Base-by-base conservation (phyloP, 2,797 vertebrate genomes). In the Crocodylus rhombifer region DNA sequence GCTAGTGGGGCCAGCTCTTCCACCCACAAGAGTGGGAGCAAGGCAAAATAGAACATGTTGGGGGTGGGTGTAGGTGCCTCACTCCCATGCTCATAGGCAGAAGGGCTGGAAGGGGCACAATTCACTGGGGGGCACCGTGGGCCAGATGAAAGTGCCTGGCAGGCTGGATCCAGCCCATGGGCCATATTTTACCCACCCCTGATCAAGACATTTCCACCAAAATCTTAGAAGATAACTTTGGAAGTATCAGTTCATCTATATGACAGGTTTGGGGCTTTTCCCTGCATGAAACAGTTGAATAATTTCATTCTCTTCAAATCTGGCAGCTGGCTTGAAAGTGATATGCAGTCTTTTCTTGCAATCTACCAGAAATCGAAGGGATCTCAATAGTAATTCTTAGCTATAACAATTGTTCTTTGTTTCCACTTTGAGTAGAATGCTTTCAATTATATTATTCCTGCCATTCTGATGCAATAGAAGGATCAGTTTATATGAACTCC, bases 331-430 rank as follows among this genome's bases (percentile, higher is more conserved):
- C 23, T 33, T 36, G 81, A 33, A 21, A 76, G 7, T 15, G 86
- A 81, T 5, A 67, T 33, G 4, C 15, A 3, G 5, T 42, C 3
- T 73, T 90, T 60, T 84, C n/a, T 21, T 79, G 5, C 25, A 15
- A 36, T 84, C 26, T 4, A 42, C 23, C 30, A 84, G 67, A 92
- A 73, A 42, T 25, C 14, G 42, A 2, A 51, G 36, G 69, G 36
- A 25, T 42, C 21, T 73, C 14, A 73, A 25, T 42, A 42, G 23
- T 79, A 84, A 36, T 75, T 86, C 57, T 71, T n/a, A 82, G 7
- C 4, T 88, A 77, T 79, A 94, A 65, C 13, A 87, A 92, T 88
- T 81, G 6, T 21, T 90, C 8, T 88, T 88, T 83, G 77, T 91
- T 89, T 95, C 42, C 42, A 51, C 42, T 51, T 51, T 51, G 42